phyloP scores from a whole-genome alignment of 2,888 invertebrate species.

The Drosophila multiciliata region DNA sequence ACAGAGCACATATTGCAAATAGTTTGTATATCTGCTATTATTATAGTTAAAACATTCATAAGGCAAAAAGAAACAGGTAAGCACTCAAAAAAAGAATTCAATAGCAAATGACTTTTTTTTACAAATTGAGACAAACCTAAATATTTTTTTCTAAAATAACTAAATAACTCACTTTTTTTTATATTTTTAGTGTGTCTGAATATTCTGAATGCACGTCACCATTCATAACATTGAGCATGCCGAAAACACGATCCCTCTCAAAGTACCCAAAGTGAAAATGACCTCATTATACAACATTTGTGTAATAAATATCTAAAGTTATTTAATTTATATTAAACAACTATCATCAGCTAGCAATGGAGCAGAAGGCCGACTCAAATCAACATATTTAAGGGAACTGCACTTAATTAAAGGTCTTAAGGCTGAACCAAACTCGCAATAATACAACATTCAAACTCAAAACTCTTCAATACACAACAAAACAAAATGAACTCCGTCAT shows the following conservation, averaged over 20 bases:
- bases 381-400: constrained; percentile 8
- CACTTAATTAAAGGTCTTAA: constrained; percentile 3
- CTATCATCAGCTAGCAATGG: constrained; percentile 39
- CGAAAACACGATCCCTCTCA: background rate
- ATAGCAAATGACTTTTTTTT: background rate
- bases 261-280: constrained; percentile 17
- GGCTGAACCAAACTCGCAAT: constrained; percentile 3
- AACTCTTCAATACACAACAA: background rate
- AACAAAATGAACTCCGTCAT: constrained; percentile 85
- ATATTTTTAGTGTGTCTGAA: constrained; percentile 38
- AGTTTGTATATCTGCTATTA: background rate
- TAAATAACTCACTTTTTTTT: constrained; percentile 32
- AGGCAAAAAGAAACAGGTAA: background rate
- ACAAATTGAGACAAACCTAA: background rate
- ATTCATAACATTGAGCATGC: constrained; percentile 15
- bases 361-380: constrained; percentile 26
- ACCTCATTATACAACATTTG: constrained; percentile 35
- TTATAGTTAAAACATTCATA: background rate
- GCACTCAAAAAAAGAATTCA: background rate
- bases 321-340: constrained; percentile 14
- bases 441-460: constrained; percentile 13
- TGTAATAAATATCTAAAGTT: constrained; percentile 25
- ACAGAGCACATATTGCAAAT: background rate
- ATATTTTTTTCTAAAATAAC: background rate
- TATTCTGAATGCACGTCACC: constrained; percentile 8